A percentile compares a stretch with the other conserved stretches of the same genome.
Conservation (phyloP, 2,888 invertebrate genomes). For the Dasypolia templi region DNA sequence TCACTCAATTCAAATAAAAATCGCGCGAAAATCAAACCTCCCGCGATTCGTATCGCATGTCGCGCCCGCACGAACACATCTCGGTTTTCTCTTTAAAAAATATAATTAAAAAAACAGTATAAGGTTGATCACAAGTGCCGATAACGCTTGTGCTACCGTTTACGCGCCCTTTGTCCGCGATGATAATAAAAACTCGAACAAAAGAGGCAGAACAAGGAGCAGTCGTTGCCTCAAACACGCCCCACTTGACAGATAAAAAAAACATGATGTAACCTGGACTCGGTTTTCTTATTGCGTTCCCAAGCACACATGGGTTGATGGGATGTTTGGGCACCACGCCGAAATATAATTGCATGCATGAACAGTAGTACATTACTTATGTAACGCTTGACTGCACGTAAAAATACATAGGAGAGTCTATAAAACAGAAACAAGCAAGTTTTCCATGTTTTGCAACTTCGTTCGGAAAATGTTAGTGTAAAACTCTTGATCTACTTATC, state of each 20-base stretch:
- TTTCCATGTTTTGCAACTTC: neutral
- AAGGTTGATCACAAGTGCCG: constrained; percentile 88
- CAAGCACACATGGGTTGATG: constrained; percentile 64
- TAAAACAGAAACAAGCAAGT: no score
- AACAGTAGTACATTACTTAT: no score
- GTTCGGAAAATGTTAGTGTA: neutral
- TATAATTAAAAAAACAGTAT: constrained; percentile 80
- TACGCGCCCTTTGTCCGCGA: constrained; percentile 87
- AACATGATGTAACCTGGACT: constrained; percentile 76
- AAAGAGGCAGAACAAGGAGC: constrained; percentile 81
- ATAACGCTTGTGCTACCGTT: constrained; percentile 88
- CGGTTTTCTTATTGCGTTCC: constrained; percentile 81
- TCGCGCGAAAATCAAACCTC: constrained; percentile 77
- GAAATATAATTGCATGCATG: constrained; percentile 19
- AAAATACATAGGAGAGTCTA: neutral
- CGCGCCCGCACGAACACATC: constrained; percentile 79
- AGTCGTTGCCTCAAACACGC: constrained; percentile 82
- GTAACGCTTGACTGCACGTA: neutral
- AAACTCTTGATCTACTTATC: neutral
- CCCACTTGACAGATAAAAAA: constrained; percentile 83
- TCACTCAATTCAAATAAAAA: constrained; percentile 76
- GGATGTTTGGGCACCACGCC: constrained; percentile 23
- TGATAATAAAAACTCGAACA: constrained; percentile 89
- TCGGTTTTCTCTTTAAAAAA: constrained; percentile 79
- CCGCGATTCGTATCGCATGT: constrained; percentile 81